Base-by-base conservation (phyloP, 2,113 vertebrate species). In the Saguinus midas region DNA sequence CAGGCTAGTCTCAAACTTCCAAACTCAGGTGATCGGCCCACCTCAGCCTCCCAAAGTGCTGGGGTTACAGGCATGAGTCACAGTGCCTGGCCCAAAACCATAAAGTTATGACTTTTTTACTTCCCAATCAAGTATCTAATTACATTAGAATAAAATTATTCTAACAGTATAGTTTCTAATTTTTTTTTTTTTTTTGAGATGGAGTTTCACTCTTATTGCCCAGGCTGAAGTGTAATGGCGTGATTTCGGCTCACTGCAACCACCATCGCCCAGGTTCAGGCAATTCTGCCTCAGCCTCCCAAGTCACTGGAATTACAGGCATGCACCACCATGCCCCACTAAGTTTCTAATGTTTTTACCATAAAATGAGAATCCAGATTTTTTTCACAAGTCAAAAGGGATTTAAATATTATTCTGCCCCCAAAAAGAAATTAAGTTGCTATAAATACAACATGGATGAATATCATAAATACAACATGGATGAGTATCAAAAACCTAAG, bases 391-490 rank as follows among this genome's bases (percentile, higher is more conserved):
- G 87, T 64, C 48, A 85, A 90, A 90, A 55, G 57, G 83, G 40
- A 50, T 29, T 94, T 94, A 66, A 93, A 86, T 57, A 68, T 48
- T 90, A 90, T 78, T 85, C 48, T 90, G 58, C 37, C n/a, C 43
- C 35, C 43, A 55, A 66, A 45, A 43, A 43, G 35, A 18, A 52
- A 61, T 91, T 10, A 32, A 75, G 48, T 45, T 87, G 12, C 88
- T 14, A 82, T 37, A 82, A 23, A 29, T 73, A 43, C 32, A 73
- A 81, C 52, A 55, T 23, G 27, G 32, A 91, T 25, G 17, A 92
- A 64, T 45, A 58, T 45, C 13, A 45, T 40, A 40, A 40, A 40
- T 40, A 40, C 37, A 40, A 81, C 52, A 55, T 23, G 27, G 32
- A 91, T 25, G 17, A 92, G 52, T 45, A 58, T 45, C 13, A 45